A percentile compares a stretch with the other conserved stretches of the same genome.
Evolutionary conservation across 2,888 invertebrate genomes (phyloP).

Genomic region (Sarcophaga rosellei): DNA sequence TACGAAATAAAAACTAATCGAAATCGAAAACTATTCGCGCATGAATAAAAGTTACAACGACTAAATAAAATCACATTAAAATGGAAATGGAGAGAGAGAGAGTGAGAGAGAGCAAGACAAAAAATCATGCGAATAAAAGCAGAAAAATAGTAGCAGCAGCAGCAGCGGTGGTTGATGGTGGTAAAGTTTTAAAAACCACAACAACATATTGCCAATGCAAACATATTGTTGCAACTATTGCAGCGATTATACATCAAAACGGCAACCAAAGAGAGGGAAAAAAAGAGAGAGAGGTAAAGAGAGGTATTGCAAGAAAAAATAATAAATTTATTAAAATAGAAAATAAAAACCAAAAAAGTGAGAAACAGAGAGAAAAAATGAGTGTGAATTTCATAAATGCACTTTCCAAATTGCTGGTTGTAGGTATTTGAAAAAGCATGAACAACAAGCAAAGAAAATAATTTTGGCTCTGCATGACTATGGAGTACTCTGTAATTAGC

Average conservation of each 20-base stretch:
- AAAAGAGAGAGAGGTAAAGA: not conserved
- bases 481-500: too few species aligned
- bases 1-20: conserved; percentile 3
- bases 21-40: conserved; percentile 47
- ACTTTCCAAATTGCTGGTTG: too few species aligned
- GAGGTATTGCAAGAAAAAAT: not conserved
- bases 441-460: too few species aligned
- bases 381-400: too few species aligned
- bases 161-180: conserved; percentile 11
- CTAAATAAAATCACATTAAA: conserved; percentile 38
- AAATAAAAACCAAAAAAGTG: not conserved
- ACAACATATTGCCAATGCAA: conserved; percentile 60
- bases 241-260: not conserved
- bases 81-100: not conserved
- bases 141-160: not conserved
- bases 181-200: conserved; percentile 58
- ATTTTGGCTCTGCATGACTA: too few species aligned
- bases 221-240: conserved; percentile 58
- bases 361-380: conserved; percentile 1
- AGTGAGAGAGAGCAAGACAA: not conserved
- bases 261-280: not conserved
- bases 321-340: not conserved
- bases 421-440: too few species aligned
- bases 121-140: conserved; percentile 37
- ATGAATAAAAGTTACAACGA: conserved; percentile 57